Conservation (phyloP, 2,888 invertebrate species). For the Seira sanloemensis region DNA sequence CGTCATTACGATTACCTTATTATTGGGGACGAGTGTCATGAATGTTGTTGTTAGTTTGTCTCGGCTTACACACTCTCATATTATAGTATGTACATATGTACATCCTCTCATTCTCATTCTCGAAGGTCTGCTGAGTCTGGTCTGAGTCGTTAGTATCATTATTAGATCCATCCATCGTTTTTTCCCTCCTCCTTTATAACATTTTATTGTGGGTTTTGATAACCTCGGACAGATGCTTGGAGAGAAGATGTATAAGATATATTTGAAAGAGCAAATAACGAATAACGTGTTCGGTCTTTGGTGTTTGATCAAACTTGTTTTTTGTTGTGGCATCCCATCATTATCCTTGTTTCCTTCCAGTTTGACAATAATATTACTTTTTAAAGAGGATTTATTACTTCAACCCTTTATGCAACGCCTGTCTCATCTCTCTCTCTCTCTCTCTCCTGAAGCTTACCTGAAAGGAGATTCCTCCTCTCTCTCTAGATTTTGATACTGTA, state of each 20-base stretch:
- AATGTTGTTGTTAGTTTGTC: constrained; percentile 26
- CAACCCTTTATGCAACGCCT: constrained; percentile 10
- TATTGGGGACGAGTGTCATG: background rate
- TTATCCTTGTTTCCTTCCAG: background rate
- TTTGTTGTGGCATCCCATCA: constrained; percentile 36
- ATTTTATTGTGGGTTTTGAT: constrained; percentile 23
- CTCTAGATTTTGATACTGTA: constrained; percentile 29
- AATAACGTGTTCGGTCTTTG: background rate
- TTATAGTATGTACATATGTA: too few relatives aligned
- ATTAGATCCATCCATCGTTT: too few relatives aligned
- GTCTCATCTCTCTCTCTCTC: background rate
- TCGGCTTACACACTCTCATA: constrained; percentile 41
- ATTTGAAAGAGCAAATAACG: background rate
- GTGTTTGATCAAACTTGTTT: background rate
- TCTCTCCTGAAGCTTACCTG: background rate
- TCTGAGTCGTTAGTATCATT: too few relatives aligned
- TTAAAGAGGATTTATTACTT: constrained; percentile 24
- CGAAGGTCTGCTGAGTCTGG: too few relatives aligned
- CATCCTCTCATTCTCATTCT: background rate
- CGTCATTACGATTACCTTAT: background rate
- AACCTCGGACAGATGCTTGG: background rate
- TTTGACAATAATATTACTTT: background rate
- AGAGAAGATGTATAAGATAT: background rate
- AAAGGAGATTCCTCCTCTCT: background rate
- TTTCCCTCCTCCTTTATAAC: too few relatives aligned